Base-by-base conservation (phyloP, 2,113 vertebrate genomes). In the Climacteris rufus region DNA sequence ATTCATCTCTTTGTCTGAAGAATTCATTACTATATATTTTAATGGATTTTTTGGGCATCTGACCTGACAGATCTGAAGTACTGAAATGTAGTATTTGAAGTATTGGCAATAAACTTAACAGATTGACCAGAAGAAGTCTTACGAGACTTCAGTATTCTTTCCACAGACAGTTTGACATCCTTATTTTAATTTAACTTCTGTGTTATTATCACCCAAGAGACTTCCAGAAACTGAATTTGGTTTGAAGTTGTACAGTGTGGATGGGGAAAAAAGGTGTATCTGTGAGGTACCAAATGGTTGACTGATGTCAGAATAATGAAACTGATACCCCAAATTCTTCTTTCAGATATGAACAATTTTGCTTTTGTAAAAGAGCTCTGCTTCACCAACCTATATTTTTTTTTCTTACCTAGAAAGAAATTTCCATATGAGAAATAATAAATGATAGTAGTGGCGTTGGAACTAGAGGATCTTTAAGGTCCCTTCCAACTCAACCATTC, bases 371-470 rank as follows among this genome's bases (percentile, higher is more conserved):
- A 90, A 60, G 33, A 66, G 3, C 10, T 64, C 15, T 64, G 9
- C 27, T 87, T 81, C 9, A 2, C 15, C 53, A 63, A 33, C 10
- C 4, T 71, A 25, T 11, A 49, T 5, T 1, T 4, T 5, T n/a
- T 35, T 31, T 69, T 85, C 81, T 88, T 13, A 21, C 4, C 45
- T 21, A 49, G 18, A 72, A 83, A 28, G 42, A 86, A 14, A 40
- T 45, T 71, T 90, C 44, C 6, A 3, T 35, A 10, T 33, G 25
- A 50, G 21, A 72, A 82, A 28, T 54, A 83, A 54, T 15, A 68
- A 33, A 24, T 15, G 30, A 5, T 37, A 6, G 10, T 6, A 3
- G 6, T 23, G 9, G 3, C 0, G 5, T 2, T 81, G 28, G 24
- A 89, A 35, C 5, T 24, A 39, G 40, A 50, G 61, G 31, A 33